A percentile compares a stretch with the other conserved stretches of the same genome.
Conservation (phyloP, 2,113 vertebrate species). For the Nerophis lumbriciformis region DNA sequence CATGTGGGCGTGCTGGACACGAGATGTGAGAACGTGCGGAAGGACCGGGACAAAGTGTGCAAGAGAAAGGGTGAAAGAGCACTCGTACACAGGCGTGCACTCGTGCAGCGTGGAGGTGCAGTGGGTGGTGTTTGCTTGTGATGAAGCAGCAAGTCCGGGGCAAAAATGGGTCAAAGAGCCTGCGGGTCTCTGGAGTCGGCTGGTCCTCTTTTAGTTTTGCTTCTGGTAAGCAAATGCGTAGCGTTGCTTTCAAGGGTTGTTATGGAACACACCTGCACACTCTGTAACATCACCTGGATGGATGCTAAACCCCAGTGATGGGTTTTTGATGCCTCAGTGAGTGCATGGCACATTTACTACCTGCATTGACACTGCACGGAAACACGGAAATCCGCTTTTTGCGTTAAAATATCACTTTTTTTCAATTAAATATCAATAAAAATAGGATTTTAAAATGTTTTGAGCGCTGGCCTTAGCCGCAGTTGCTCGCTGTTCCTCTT, state of each 20-base stretch:
- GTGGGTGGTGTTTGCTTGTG: slow-evolving; percentile 43
- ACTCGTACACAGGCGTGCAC: slow-evolving; percentile 11
- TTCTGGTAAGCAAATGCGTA: background rate
- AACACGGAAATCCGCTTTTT: too few species aligned
- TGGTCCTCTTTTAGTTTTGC: slow-evolving; percentile 31
- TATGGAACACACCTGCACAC: background rate
- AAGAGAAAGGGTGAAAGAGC: slow-evolving; percentile 25
- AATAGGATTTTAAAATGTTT: too few species aligned
- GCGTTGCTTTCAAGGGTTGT: background rate
- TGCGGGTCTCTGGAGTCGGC: slow-evolving; percentile 40
- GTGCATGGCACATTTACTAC: too few species aligned
- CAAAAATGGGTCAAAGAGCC: slow-evolving; percentile 62
- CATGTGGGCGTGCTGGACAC: slow-evolving; percentile 53
- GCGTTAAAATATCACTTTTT: too few species aligned
- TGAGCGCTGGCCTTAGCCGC: too few species aligned
- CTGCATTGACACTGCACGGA: too few species aligned
- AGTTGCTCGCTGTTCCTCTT: too few species aligned
- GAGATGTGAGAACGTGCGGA: slow-evolving; percentile 15
- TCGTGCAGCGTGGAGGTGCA: slow-evolving; percentile 40
- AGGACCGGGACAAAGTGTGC: slow-evolving; percentile 27
- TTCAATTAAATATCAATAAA: too few species aligned
- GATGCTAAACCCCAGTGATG: too few species aligned
- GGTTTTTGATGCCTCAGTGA: too few species aligned
- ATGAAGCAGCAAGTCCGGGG: slow-evolving; percentile 57
- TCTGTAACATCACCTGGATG: background rate